Percentiles rank a stretch among this genome's conserved stretches.
Conservation (phyloP, 2,797 vertebrate genomes). For the Pristis pectinata region DNA sequence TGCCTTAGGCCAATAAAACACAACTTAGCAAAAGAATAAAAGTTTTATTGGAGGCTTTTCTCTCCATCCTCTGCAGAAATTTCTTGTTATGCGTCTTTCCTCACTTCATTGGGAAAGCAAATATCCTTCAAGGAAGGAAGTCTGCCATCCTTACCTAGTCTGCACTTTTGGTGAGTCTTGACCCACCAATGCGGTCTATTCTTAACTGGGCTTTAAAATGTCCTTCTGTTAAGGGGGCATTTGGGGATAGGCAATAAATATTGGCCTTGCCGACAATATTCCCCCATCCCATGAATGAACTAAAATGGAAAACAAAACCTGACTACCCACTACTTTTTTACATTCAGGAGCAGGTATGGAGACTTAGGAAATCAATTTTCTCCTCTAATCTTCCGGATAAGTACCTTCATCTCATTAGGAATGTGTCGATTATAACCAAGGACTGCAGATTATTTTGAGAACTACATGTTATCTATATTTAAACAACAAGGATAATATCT, state of each 20-base stretch:
- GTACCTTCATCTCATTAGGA: not conserved
- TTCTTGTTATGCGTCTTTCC: not conserved
- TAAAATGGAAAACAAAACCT: no score
- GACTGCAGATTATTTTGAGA: not conserved
- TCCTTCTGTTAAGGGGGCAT: no score
- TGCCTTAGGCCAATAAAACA: not conserved
- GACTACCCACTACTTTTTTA: no score
- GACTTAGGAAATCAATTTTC: not conserved
- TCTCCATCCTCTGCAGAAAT: not conserved
- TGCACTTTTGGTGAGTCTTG: not conserved
- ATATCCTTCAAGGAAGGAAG: not conserved
- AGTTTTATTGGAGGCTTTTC: not conserved
- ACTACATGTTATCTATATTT: not conserved
- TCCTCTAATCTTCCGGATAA: not conserved
- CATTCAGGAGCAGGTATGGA: not conserved
- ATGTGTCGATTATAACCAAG: not conserved
- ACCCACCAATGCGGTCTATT: no score
- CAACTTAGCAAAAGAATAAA: slow-evolving; percentile 3
- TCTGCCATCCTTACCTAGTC: not conserved
- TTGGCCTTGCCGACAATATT: no score
- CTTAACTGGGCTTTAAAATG: no score
- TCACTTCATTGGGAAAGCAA: not conserved
- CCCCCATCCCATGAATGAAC: no score
- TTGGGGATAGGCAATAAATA: no score
- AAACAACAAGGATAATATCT: not conserved